Percentiles rank a stretch among this genome's conserved stretches.
phyloP scores from a whole-genome alignment of 2,888 invertebrate species.

The Diabrotica balteata region DNA sequence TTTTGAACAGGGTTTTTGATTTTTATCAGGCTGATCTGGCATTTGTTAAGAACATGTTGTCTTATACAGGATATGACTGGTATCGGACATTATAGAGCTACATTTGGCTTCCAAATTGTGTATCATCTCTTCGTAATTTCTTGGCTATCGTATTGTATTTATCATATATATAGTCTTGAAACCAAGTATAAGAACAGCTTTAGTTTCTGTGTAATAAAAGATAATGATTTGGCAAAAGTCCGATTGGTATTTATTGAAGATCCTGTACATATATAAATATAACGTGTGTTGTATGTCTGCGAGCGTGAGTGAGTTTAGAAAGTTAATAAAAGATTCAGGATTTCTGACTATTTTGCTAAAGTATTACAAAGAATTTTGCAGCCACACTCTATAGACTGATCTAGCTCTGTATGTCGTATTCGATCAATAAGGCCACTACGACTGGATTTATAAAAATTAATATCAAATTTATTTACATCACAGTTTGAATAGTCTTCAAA shows the following conservation, averaged over 20 bases:
- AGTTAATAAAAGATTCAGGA: conserved; percentile 16
- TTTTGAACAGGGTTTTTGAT: conserved; percentile 31
- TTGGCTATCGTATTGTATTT: background rate
- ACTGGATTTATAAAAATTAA: no score
- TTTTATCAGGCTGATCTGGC: conserved; percentile 26
- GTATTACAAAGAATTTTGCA: conserved; percentile 13
- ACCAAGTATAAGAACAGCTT: no score
- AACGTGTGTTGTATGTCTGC: conserved; percentile 20
- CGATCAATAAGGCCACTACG: no score
- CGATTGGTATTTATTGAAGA: conserved; percentile 28
- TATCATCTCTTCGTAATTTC: background rate
- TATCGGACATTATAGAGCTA: background rate
- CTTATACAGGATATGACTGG: conserved; percentile 5
- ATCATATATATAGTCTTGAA: no score
- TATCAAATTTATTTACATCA: no score
- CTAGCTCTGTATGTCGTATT: no score
- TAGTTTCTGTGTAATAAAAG: no score
- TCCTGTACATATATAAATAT: conserved; percentile 27
- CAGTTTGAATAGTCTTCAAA: no score
- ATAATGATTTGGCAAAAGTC: conserved; percentile 2
- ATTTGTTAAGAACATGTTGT: conserved; percentile 12
- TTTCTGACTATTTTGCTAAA: conserved; percentile 25
- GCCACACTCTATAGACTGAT: background rate
- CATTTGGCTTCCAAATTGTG: no score
- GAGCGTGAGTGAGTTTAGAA: conserved; percentile 17